Evolutionary conservation across 2,113 vertebrate genomes (phyloP).

Genomic region (Elanoides forficatus): DNA sequence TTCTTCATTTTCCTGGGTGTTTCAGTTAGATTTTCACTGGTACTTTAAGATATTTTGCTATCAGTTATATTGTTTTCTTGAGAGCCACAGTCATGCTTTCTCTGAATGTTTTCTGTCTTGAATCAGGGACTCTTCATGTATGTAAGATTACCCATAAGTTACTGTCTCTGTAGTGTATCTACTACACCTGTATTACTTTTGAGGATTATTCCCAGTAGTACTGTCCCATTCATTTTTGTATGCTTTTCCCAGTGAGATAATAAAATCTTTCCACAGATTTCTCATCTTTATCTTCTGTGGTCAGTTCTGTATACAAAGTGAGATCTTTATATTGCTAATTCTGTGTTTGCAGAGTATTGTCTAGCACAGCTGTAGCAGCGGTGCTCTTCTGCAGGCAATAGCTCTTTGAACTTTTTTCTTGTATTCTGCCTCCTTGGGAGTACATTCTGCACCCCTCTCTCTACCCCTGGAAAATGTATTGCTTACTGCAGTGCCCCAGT

Average conservation of each 20-base stretch:
- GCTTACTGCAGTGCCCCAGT: neutral
- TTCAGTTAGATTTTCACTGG: neutral
- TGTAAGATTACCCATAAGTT: neutral
- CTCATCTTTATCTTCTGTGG: neutral
- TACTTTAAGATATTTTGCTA: neutral
- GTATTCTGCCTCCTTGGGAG: neutral
- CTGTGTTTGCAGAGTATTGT: neutral
- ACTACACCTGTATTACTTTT: neutral
- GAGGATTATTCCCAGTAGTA: neutral
- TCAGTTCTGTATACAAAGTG: neutral
- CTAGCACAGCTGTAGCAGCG: neutral
- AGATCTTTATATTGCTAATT: neutral
- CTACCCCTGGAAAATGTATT: neutral
- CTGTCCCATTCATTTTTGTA: neutral
- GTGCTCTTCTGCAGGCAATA: neutral
- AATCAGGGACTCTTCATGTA: too few relatives aligned
- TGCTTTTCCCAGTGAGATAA: neutral
- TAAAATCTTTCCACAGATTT: neutral
- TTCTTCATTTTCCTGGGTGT: neutral
- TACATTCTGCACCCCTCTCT: neutral
- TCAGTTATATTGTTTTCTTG: neutral
- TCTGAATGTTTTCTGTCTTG: neutral
- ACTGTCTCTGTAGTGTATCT: neutral
- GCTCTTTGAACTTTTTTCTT: neutral
- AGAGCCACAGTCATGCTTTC: neutral